Evolutionary conservation across 2,113 vertebrate genomes (phyloP).

Genomic region (Coptodon bakossiorum): DNA sequence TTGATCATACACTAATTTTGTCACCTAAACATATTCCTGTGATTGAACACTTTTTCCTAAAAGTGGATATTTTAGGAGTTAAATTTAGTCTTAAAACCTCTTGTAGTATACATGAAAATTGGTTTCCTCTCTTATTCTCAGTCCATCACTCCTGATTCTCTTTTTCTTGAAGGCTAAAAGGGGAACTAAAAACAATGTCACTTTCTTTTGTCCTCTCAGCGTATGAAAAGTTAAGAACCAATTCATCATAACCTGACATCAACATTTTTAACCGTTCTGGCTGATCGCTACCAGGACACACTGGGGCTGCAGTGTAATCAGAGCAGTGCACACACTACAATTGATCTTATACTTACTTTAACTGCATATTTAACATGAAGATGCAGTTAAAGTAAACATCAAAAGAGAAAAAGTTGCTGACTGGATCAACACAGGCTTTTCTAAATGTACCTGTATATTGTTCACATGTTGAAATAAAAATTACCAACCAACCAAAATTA

Average conservation of each 20-base stretch:
- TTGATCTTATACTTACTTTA: background rate
- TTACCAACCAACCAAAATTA: too few relatives aligned
- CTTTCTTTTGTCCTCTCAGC: fast-evolving
- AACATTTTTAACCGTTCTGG: fast-evolving
- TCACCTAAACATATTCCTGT: background rate
- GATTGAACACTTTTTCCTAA: background rate
- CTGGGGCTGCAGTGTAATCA: fast-evolving
- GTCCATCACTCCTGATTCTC: fast-evolving
- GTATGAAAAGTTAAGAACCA: fast-evolving
- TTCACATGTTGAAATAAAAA: too few relatives aligned
- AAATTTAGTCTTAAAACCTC: background rate
- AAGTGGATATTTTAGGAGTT: background rate
- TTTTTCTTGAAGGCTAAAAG: background rate
- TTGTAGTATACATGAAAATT: background rate
- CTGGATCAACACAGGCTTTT: background rate
- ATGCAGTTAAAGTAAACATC: fast-evolving
- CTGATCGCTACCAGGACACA: fast-evolving
- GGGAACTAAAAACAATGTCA: background rate
- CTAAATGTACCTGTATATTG: too few relatives aligned
- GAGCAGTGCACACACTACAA: background rate
- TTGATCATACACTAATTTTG: fast-evolving
- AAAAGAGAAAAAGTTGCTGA: background rate
- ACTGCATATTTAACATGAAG: background rate
- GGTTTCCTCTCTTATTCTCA: background rate
- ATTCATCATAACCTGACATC: background rate